Conservation (phyloP, 2,888 invertebrate genomes). For the Panorpa germanica region DNA sequence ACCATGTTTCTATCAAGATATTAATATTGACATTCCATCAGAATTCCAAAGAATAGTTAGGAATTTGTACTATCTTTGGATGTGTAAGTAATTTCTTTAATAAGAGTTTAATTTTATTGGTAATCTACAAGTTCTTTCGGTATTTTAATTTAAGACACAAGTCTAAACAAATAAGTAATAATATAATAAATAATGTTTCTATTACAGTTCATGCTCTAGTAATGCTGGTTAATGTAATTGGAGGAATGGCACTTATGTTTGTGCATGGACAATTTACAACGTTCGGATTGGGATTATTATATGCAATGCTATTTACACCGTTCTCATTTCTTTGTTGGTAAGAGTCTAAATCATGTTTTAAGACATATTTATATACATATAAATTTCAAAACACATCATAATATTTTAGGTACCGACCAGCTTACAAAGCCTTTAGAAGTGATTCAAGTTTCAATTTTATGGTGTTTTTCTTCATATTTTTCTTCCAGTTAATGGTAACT, state of each 20-base stretch:
- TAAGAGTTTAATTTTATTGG: conserved; percentile 7
- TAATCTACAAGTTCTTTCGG: neutral
- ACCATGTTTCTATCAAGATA: conserved; percentile 99
- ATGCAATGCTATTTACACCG: conserved; percentile 79
- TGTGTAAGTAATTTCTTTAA: conserved; percentile 51
- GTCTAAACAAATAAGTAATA: neutral
- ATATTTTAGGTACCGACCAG: conserved; percentile 68
- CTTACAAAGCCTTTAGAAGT: conserved; percentile 97
- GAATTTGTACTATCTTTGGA: conserved; percentile 90
- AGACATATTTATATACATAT: too few relatives aligned
- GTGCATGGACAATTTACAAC: conserved; percentile 37
- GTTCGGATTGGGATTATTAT: conserved; percentile 79
- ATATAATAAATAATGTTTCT: conserved; percentile 13
- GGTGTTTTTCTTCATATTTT: conserved; percentile 98
- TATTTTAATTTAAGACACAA: neutral
- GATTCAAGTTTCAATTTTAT: conserved; percentile 99
- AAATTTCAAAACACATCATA: too few relatives aligned
- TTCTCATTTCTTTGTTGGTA: conserved; percentile 95
- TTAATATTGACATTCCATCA: conserved; percentile 93
- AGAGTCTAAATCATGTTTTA: too few relatives aligned
- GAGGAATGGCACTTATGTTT: conserved; percentile 62
- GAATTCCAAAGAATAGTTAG: conserved; percentile 95
- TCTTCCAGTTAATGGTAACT: conserved; percentile 84
- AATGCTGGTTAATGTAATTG: conserved; percentile 69
- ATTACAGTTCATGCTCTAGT: conserved; percentile 76